A percentile compares a stretch with the other conserved stretches of the same genome.
Conservation (phyloP, 2,888 invertebrate species). For the Amiota mariae region DNA sequence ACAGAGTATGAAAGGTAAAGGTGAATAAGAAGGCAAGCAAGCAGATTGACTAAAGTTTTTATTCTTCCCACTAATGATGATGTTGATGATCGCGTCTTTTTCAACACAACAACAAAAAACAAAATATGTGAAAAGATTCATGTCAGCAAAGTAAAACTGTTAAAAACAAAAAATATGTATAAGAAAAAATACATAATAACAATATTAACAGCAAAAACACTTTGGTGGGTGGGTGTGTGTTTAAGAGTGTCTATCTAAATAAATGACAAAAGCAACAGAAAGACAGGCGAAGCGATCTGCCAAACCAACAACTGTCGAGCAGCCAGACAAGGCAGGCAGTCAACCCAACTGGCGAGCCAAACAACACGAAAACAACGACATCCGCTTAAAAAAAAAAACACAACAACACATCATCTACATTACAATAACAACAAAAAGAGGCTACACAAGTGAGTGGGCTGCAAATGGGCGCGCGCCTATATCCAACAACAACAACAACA, state of each 20-base stretch:
- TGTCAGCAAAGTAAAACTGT: slow-evolving; percentile 4
- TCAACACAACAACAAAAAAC: not conserved
- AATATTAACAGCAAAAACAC: not conserved
- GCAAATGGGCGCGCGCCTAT: slow-evolving; percentile 67
- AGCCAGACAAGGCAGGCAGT: slow-evolving; percentile 40
- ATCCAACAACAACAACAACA: slow-evolving; percentile 40
- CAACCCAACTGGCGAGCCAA: slow-evolving; percentile 32
- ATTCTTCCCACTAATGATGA: too few species aligned
- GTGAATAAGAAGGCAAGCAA: too few species aligned
- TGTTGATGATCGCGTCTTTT: too few species aligned
- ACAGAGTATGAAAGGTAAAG: too few species aligned
- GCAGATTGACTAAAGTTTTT: too few species aligned
- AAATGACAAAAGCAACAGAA: slow-evolving; percentile 15
- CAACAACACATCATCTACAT: slow-evolving; percentile 35
- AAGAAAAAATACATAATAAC: slow-evolving; percentile 21
- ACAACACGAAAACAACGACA: slow-evolving; percentile 54
- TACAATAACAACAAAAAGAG: slow-evolving; percentile 47
- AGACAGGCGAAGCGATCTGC: not conserved
- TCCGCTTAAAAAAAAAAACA: slow-evolving; percentile 60
- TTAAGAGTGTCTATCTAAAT: not conserved
- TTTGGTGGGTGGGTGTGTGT: slow-evolving; percentile 24
- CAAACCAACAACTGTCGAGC: not conserved
- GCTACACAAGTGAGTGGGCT: slow-evolving; percentile 65
- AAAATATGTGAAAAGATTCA: not conserved
- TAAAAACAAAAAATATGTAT: slow-evolving; percentile 16